These are phyloP conservation scores for Huso huso DNA, from an alignment of 2,797 vertebrate species.

Conservation along the genomic window DNA sequence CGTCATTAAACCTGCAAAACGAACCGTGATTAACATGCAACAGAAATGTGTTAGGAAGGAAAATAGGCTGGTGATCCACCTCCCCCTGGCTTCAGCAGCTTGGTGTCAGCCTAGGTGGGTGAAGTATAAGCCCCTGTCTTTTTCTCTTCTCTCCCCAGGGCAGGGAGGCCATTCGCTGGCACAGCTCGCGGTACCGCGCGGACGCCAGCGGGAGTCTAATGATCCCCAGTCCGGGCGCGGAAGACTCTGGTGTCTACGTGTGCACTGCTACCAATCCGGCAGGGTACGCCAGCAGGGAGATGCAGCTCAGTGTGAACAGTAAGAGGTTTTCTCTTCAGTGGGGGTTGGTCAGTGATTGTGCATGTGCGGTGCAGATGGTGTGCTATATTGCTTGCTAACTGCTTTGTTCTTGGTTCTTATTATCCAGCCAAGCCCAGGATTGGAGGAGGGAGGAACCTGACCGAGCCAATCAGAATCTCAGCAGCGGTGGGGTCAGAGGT, in stretches of 20 bases:
- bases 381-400: slow-evolving; percentile 14
- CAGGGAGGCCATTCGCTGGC: slow-evolving; percentile 40
- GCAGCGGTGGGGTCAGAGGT: slow-evolving; percentile 69
- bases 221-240: slow-evolving; percentile 50
- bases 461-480: slow-evolving; percentile 44
- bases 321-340: slow-evolving; percentile 36
- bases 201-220: slow-evolving; percentile 58
- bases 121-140: background rate
- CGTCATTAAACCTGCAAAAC: too few species aligned
- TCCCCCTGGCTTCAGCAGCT: background rate
- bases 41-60: too few species aligned
- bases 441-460: slow-evolving; percentile 35
- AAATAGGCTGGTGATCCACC: too few species aligned
- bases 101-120: background rate
- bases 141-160: slow-evolving; percentile 48
- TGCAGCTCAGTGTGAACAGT: slow-evolving; percentile 83
- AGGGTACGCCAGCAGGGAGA: slow-evolving; percentile 72
- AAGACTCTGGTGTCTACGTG: slow-evolving; percentile 69
- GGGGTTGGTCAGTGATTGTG: background rate
- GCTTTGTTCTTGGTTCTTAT: background rate
- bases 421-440: slow-evolving; percentile 73
- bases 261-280: slow-evolving; percentile 77
- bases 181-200: slow-evolving; percentile 37
- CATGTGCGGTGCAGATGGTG: background rate
- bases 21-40: too few species aligned